Base-by-base conservation (phyloP, 2,113 vertebrate genomes). In the Plecotus auritus region DNA sequence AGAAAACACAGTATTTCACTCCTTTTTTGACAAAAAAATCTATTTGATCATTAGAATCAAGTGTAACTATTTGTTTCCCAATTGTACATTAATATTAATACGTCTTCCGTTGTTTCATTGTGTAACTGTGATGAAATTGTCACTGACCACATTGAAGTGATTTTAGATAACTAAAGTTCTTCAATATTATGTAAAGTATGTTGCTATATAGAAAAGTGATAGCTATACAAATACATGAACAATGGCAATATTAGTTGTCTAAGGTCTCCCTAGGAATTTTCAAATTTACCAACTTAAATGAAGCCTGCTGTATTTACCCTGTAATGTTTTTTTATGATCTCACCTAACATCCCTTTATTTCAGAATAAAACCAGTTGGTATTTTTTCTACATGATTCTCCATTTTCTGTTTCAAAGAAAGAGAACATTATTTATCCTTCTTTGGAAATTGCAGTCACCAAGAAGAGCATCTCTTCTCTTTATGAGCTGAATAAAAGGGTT, bases 61-160 rank as follows among this genome's bases (percentile, higher is more conserved):
- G 18, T 26, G 5, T 54, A 94, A 86, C 20, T 54, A 64, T 83
- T 83, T 94, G 37, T 82, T 95, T 96, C 30, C 64, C 45, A 91
- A 72, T 9, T 45, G 4, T 70, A 83, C 30, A 35, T 93, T 84
- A 49, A 86, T 70, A 94, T 70, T 78, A 61, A 96, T 4, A 90
- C 91, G 73, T 40, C 26, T 93, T 93, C 18, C 32, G 66, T 49
- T 86, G 91, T 70, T 37, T 54, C 30, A 49, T 30, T 85, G n/a
- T 61, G 17, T 35, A 85, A 77, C 90, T 42, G 30, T 77, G 77
- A 69, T 84, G 32, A 93, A 85, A 56, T 73, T 77, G 26, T 85
- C 45, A 90, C 7, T 80, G 47, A 80, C 54, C 40, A 80, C 20
- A 86, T 7, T 5, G 1, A 91, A 70, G 64, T 56, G 32, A 78